Conservation (phyloP, 2,888 invertebrate genomes). For the Pseudoips prasinana region DNA sequence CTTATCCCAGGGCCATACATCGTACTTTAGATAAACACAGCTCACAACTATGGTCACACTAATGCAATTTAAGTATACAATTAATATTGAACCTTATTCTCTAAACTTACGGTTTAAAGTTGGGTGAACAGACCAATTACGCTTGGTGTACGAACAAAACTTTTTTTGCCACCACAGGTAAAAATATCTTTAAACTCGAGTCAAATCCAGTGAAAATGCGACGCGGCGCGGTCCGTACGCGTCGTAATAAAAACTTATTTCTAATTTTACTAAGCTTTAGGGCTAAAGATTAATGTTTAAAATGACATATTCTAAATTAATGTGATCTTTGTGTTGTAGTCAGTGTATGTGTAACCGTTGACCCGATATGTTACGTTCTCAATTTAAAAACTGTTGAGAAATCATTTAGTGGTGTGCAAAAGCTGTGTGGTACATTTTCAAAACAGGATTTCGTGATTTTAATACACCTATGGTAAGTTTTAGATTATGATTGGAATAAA, state of each 20-base stretch:
- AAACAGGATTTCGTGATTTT: conserved; percentile 54
- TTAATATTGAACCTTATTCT: conserved; percentile 17
- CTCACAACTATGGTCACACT: conserved; percentile 48
- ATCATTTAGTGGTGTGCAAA: conserved; percentile 43
- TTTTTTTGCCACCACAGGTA: conserved; percentile 76
- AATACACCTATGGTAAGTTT: conserved; percentile 58
- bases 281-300: conserved; percentile 28
- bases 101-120: conserved; percentile 15
- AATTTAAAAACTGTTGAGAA: conserved; percentile 22
- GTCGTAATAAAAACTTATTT: conserved; percentile 15
- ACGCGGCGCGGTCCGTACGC: conserved; percentile 50
- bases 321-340: conserved; percentile 18
- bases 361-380: conserved; percentile 35
- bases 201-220: conserved; percentile 66
- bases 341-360: conserved; percentile 37
- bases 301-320: conserved; percentile 28
- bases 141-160: conserved; percentile 48
- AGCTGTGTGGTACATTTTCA: conserved; percentile 44
- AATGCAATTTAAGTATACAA: conserved; percentile 45
- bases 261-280: conserved; percentile 17
- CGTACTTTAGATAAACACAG: conserved; percentile 22
- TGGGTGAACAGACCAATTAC: conserved; percentile 21
- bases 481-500: conserved; percentile 17
- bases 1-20: conserved; percentile 7
- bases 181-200: conserved; percentile 65